Conservation (phyloP, 2,888 invertebrate genomes). For the Oscheius sp. region DNA sequence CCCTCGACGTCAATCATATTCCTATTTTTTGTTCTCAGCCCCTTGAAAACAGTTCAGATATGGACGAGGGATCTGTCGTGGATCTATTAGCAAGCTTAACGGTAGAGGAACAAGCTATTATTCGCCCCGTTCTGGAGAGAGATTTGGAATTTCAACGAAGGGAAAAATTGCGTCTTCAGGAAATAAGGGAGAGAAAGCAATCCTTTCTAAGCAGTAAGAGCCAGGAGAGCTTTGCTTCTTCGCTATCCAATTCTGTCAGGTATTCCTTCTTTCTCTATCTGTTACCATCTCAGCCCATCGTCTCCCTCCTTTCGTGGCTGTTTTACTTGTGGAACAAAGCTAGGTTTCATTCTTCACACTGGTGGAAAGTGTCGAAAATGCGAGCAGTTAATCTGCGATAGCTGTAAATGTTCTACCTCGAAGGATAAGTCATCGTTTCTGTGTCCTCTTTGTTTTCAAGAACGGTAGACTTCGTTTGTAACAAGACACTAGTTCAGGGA, state of each 20-base stretch:
- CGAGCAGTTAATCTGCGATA: slow-evolving; percentile 40
- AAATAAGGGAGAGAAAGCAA: background rate
- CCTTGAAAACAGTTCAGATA: background rate
- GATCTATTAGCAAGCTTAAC: slow-evolving; percentile 6
- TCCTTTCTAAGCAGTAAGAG: slow-evolving; percentile 13
- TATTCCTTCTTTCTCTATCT: background rate
- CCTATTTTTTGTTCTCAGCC: background rate
- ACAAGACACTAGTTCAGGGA: slow-evolving; percentile 34
- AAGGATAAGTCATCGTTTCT: slow-evolving; percentile 34
- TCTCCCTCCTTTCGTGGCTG: slow-evolving; percentile 35
- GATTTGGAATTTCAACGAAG: slow-evolving; percentile 55
- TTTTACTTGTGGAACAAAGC: slow-evolving; percentile 40
- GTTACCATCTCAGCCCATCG: slow-evolving; percentile 16
- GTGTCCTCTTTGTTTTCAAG: slow-evolving; percentile 48
- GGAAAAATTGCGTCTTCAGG: slow-evolving; percentile 48
- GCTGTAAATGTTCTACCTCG: slow-evolving; percentile 35
- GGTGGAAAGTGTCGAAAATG: slow-evolving; percentile 44
- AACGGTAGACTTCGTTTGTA: slow-evolving; percentile 31
- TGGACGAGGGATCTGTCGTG: slow-evolving; percentile 20
- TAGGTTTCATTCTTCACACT: slow-evolving; percentile 54
- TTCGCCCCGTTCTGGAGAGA: slow-evolving; percentile 49
- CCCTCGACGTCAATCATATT: background rate
- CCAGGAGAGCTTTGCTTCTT: slow-evolving; percentile 27
- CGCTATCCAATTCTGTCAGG: slow-evolving; percentile 22
- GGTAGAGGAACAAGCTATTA: slow-evolving; percentile 48